These are phyloP conservation scores for Chondrosia reniformis DNA, from an alignment of 37 sponge, comb jelly and placozoan species.

Conservation along the genomic window DNA sequence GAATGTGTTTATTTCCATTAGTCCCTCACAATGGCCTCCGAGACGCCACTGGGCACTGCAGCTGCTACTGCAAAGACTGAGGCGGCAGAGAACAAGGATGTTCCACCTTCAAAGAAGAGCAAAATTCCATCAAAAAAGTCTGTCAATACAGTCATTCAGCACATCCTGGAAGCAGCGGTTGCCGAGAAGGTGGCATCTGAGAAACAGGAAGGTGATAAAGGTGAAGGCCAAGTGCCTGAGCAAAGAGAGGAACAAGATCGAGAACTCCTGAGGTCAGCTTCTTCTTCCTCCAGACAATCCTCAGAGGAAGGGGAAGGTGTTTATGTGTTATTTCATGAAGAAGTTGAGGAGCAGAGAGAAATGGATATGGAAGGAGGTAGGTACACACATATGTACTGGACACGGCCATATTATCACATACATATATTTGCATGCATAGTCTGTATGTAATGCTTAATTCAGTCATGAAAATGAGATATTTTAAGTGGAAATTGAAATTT, in stretches of 20 bases:
- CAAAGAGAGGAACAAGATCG: neutral
- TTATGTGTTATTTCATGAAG: conserved; percentile 13
- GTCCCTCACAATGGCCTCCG: too few species aligned
- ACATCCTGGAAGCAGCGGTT: conserved; percentile 9
- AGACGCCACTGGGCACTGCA: neutral
- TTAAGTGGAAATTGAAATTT: neutral
- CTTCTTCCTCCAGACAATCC: neutral
- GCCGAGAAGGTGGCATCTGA: neutral
- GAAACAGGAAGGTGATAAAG: neutral
- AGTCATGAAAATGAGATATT: neutral
- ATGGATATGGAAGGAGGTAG: neutral
- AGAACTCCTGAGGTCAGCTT: too few species aligned
- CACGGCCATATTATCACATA: neutral
- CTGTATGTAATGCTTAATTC: neutral
- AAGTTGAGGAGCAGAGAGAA: neutral
- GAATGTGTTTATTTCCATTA: too few species aligned
- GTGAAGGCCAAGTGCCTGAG: neutral
- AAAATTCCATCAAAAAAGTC: neutral
- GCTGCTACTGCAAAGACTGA: neutral
- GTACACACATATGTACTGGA: neutral
- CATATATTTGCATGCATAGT: neutral
- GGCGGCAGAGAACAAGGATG: neutral
- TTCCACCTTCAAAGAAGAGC: neutral
- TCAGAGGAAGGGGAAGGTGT: conserved; percentile 23
- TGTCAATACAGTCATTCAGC: neutral